Conservation (phyloP, 2,888 invertebrate genomes). For the Lordiphosa fenestrarum region DNA sequence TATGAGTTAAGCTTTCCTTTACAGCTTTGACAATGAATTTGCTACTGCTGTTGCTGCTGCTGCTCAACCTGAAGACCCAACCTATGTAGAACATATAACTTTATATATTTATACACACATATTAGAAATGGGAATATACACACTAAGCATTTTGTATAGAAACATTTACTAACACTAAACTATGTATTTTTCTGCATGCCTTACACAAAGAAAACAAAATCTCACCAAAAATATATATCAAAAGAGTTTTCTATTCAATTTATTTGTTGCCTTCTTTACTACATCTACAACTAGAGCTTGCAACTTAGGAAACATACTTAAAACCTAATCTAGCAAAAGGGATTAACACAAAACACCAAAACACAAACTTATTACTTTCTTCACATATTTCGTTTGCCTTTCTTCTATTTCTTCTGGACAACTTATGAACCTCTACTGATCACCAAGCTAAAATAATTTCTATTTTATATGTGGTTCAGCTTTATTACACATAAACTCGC, state of each 20-base stretch:
- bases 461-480: constrained; percentile 81
- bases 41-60: too few relatives aligned
- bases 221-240: constrained; percentile 1
- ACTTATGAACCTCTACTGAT: constrained; percentile 48
- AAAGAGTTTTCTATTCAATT: constrained; percentile 43
- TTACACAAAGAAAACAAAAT: constrained; percentile 23
- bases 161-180: constrained; percentile 2
- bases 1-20: too few relatives aligned
- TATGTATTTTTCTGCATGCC: constrained; percentile 54
- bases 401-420: constrained; percentile 33
- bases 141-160: background rate
- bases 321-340: constrained; percentile 10
- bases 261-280: constrained; percentile 48
- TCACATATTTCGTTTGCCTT: constrained; percentile 27
- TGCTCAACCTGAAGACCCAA: too few relatives aligned
- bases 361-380: constrained; percentile 4
- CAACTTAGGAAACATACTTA: constrained; percentile 29
- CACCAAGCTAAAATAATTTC: constrained; percentile 81
- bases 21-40: constrained; percentile 2
- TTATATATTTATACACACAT: background rate
- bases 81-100: too few relatives aligned
- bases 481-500: constrained; percentile 69
- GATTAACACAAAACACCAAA: constrained; percentile 7
- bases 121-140: too few relatives aligned
- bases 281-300: constrained; percentile 47